Percentiles rank a stretch among this genome's conserved stretches.
Evolutionary conservation across 2,888 invertebrate genomes (phyloP).

Genomic region (Drosophila antonietae): DNA sequence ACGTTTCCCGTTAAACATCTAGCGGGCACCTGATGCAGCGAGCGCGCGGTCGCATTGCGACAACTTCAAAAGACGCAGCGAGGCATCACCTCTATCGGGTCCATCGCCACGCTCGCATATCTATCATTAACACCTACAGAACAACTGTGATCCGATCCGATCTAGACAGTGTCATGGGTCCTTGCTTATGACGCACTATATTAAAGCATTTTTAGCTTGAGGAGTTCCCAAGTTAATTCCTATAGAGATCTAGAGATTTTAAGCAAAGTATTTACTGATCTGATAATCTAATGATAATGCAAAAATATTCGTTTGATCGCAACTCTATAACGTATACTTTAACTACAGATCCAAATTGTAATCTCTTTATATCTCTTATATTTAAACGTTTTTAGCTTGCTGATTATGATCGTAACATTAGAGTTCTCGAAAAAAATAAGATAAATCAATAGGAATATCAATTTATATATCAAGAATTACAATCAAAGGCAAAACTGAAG

Average conservation of each 20-base stretch:
- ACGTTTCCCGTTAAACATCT: conserved; percentile 36
- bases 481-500: background rate
- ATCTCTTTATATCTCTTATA: background rate
- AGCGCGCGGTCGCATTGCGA: conserved; percentile 14
- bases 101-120: conserved; percentile 11
- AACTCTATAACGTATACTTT: too few relatives aligned
- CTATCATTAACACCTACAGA: conserved; percentile 46
- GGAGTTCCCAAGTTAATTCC: background rate
- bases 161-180: background rate
- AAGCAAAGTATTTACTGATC: background rate
- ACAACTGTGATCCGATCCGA: conserved; percentile 20
- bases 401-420: background rate
- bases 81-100: conserved; percentile 15
- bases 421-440: background rate
- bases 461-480: background rate
- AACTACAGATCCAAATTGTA: too few relatives aligned
- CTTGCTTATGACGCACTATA: background rate
- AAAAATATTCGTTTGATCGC: too few relatives aligned
- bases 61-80: conserved; percentile 51
- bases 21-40: conserved; percentile 48
- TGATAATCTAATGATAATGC: too few relatives aligned
- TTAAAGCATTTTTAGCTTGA: background rate
- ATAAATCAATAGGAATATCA: background rate
- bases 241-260: background rate
- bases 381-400: background rate